phyloP scores from a whole-genome alignment of 1,140 invertebrate genomes.

The Drosophila sp. region DNA sequence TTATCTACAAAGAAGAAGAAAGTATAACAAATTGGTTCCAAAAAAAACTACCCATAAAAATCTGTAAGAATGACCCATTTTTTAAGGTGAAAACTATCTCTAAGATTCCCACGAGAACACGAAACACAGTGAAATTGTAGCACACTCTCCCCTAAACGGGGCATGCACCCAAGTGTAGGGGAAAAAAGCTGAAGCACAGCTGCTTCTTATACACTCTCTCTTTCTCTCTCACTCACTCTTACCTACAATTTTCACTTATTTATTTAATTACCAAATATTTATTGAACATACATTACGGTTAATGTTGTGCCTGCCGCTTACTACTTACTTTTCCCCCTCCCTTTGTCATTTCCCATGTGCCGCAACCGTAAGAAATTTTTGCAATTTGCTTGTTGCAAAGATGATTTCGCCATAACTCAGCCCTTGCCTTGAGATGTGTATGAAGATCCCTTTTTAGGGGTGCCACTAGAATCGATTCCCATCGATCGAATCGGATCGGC shows the following conservation, averaged over 20 bases:
- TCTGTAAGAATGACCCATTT: constrained; percentile 22
- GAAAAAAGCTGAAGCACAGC: constrained; percentile 59
- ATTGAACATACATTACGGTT: constrained; percentile 79
- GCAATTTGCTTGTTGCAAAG: constrained; percentile 64
- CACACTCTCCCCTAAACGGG: constrained; percentile 41
- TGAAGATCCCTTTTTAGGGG: constrained; percentile 12
- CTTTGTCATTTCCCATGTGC: constrained; percentile 52
- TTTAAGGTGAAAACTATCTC: constrained; percentile 46
- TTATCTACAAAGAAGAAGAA: constrained; percentile 3
- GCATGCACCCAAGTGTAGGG: constrained; percentile 36
- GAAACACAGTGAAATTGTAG: constrained; percentile 63
- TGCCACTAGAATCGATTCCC: constrained; percentile 13
- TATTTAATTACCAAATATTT: constrained; percentile 82
- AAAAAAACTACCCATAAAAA: constrained; percentile 16
- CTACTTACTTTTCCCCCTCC: neutral
- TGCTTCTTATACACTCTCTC: constrained; percentile 41
- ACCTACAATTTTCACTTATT: constrained; percentile 42
- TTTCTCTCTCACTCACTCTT: neutral
- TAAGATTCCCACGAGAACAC: constrained; percentile 60
- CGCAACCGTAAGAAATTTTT: constrained; percentile 51
- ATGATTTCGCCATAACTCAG: constrained; percentile 55
- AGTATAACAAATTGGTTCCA: constrained; percentile 1
- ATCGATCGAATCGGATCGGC: neutral
- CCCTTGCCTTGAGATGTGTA: constrained; percentile 11
- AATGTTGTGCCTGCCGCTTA: constrained; percentile 54